Base-by-base conservation (phyloP, 2,113 vertebrate species). In the Scortum barcoo region DNA sequence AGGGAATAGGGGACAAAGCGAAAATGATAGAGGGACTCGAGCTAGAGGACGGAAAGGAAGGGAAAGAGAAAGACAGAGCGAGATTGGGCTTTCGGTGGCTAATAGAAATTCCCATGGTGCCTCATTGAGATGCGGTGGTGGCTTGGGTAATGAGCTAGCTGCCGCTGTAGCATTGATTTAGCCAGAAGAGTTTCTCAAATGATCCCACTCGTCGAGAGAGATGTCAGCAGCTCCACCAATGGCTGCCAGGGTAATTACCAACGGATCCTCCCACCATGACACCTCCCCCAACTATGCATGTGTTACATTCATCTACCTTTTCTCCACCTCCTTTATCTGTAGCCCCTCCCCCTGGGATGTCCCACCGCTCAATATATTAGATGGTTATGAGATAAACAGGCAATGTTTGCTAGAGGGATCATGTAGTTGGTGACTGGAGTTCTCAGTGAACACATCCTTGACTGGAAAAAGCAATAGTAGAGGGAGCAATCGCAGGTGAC, bases 141-240 rank as follows among this genome's bases (percentile, higher is more conserved):
- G 76, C 75, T 80, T 24, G 42, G 63, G 66, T 90, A 92, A 81
- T 92, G 91, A 91, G 91, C 78, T 87, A 85, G 91, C 86, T 85
- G 91, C 77, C 76, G 54, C 89, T 89, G 87, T 86, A 26, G 65
- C 84, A 91, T 89, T 92, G 91, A 92, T 93, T 89, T 77, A 83
- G 76, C 76, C 84, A 86, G 88, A 89, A 80, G 91, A 93, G 83
- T 74, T 22, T 65, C 84, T 90, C 82, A 92, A 88, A 94, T 93
- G 79, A 94, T 88, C 86, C 85, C 50, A 58, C 76, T 89, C 71
- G 88, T 72, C 62, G 46, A 92, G 89, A 90, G 79, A 89, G 89
- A 88, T 86, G 92, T 94, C 90, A 93, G 89, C 85, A 89, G 72
- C 88, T 87, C 72, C 87, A 79, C 84, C 86, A 85, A 44, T 91